Evolutionary conservation across 1,140 invertebrate species (phyloP).

Genomic region (Drosophila biarmipes): DNA sequence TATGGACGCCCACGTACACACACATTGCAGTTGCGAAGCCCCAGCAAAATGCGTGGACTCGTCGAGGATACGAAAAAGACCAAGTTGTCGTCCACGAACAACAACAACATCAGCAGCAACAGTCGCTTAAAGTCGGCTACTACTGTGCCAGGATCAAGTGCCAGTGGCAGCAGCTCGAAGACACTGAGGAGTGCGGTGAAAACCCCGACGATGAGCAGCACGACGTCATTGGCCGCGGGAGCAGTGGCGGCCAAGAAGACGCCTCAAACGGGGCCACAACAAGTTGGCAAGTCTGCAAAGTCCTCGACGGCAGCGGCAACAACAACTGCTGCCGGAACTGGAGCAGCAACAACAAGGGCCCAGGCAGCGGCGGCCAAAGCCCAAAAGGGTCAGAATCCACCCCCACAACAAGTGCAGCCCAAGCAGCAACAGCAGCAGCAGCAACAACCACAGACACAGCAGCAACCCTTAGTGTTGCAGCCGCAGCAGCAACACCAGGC

Average conservation of each 20-base stretch:
- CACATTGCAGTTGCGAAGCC: slow-evolving; percentile 32
- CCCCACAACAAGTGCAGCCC: slow-evolving; percentile 47
- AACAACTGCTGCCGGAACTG: slow-evolving; percentile 19
- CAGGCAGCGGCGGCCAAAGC: slow-evolving; percentile 39
- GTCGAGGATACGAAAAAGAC: slow-evolving; percentile 79
- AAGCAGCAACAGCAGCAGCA: slow-evolving; percentile 31
- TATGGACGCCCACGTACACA: slow-evolving; percentile 45
- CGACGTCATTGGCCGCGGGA: slow-evolving; percentile 30
- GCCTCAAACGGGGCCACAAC: slow-evolving; percentile 54
- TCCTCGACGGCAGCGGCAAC: slow-evolving; percentile 22
- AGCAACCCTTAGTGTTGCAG: slow-evolving; percentile 23
- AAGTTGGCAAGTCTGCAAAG: slow-evolving; percentile 62
- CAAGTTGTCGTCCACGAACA: slow-evolving; percentile 56
- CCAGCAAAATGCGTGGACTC: slow-evolving; percentile 74
- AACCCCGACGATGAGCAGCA: slow-evolving; percentile 44
- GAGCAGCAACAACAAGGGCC: slow-evolving; percentile 27
- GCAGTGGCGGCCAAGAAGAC: slow-evolving; percentile 36
- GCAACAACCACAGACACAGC: slow-evolving; percentile 24
- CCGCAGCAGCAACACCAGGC: slow-evolving; percentile 31
- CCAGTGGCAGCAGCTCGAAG: slow-evolving; percentile 56
- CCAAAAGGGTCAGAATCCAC: slow-evolving; percentile 62
- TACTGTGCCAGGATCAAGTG: slow-evolving; percentile 35
- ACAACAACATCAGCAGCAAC: slow-evolving; percentile 51
- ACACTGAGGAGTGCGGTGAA: slow-evolving; percentile 43
- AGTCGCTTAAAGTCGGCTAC: slow-evolving; percentile 33